These are phyloP conservation scores for Cyprinodon tularosa DNA, from an alignment of 2,113 vertebrate species.

Conservation along the genomic window DNA sequence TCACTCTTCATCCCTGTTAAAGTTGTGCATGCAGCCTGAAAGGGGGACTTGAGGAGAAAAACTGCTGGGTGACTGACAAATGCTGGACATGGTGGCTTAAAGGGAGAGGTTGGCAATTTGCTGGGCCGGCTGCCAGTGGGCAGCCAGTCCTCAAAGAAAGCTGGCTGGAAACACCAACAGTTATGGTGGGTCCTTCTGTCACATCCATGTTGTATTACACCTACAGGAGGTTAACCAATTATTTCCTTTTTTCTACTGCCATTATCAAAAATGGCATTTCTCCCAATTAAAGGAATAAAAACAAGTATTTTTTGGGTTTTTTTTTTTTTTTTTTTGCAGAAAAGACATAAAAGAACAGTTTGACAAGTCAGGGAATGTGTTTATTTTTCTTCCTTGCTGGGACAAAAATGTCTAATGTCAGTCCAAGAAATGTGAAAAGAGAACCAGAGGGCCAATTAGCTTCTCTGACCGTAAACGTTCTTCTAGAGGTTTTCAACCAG, in stretches of 20 bases:
- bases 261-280: background rate
- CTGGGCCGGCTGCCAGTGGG: conserved; percentile 40
- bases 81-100: conserved; percentile 47
- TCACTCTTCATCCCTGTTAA: conserved; percentile 52
- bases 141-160: conserved; percentile 30
- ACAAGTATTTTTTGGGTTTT: too few species aligned
- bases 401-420: background rate
- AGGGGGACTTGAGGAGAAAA: conserved; percentile 6
- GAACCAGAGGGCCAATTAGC: background rate
- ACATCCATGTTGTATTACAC: background rate
- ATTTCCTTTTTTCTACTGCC: background rate
- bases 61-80: conserved; percentile 42
- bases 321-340: too few species aligned
- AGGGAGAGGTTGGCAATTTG: conserved; percentile 54
- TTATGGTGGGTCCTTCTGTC: conserved; percentile 11
- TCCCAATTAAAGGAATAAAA: background rate
- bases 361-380: background rate
- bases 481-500: background rate
- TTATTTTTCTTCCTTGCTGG: background rate
- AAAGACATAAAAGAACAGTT: background rate
- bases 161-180: conserved; percentile 24
- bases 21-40: conserved; percentile 26
- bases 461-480: background rate
- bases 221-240: conserved; percentile 6
- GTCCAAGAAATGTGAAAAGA: background rate